Evolutionary conservation across 2,797 vertebrate species (phyloP).

Genomic region (Pteronotus mesoamericanus): DNA sequence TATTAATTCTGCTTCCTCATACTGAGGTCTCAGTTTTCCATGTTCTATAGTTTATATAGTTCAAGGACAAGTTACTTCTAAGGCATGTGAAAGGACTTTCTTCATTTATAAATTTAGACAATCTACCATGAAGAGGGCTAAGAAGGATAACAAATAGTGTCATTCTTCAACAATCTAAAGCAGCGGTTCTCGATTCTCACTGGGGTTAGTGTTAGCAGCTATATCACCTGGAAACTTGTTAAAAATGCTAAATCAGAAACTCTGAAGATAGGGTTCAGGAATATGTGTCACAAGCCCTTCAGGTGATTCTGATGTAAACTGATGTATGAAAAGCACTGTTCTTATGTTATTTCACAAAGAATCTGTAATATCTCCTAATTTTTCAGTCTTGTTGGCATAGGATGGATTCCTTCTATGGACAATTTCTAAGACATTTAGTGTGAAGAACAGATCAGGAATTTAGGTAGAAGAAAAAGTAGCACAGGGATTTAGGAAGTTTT

Average conservation of each 20-base stretch:
- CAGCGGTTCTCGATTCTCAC: background rate
- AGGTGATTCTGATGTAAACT: background rate
- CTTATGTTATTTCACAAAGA: background rate
- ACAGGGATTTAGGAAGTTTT: background rate
- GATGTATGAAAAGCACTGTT: background rate
- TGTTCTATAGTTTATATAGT: background rate
- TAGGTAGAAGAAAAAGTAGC: background rate
- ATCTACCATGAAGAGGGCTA: background rate
- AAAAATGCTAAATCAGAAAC: background rate
- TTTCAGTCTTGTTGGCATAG: background rate
- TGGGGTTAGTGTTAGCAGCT: background rate
- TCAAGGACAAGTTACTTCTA: constrained; percentile 31
- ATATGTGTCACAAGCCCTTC: background rate
- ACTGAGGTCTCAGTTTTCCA: background rate
- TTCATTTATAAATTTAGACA: background rate
- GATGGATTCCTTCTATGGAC: background rate
- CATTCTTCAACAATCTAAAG: background rate
- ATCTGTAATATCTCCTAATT: background rate
- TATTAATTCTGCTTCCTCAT: background rate
- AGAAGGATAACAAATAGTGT: background rate
- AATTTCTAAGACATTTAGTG: background rate
- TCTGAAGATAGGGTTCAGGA: background rate
- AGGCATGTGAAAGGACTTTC: background rate
- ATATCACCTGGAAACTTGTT: background rate
- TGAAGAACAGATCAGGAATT: background rate